phyloP scores from a whole-genome alignment of 1,140 invertebrate species.

The Trichogramma pretiosum region DNA sequence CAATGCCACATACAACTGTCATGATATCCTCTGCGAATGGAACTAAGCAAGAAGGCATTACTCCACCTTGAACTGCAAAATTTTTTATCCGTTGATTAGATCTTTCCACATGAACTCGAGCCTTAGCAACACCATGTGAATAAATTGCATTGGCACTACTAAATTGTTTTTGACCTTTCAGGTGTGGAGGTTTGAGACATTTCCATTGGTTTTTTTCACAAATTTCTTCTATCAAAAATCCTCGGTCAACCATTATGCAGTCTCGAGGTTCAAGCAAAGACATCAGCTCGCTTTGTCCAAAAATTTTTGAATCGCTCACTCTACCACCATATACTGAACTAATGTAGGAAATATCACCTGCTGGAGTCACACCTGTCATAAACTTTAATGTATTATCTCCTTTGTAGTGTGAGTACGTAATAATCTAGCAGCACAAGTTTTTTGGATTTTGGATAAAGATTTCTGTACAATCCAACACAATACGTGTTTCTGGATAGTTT shows the following conservation, averaged over 20 bases:
- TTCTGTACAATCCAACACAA: conserved; percentile 26
- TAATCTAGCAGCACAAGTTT: conserved; percentile 15
- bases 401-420: conserved; percentile 28
- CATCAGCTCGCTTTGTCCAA: conserved; percentile 14
- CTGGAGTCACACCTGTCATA: conserved; percentile 28
- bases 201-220: conserved; percentile 17
- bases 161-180: conserved; percentile 17
- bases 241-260: conserved; percentile 19
- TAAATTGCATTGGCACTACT: conserved; percentile 19
- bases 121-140: conserved; percentile 25
- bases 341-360: conserved; percentile 28
- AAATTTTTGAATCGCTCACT: conserved; percentile 28
- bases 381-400: conserved; percentile 27
- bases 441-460: conserved; percentile 20
- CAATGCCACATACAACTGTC: conserved; percentile 7
- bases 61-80: conserved; percentile 23
- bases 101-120: conserved; percentile 17
- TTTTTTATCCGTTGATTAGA: conserved; percentile 28
- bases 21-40: conserved; percentile 13
- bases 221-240: conserved; percentile 23
- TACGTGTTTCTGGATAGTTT: conserved; percentile 21
- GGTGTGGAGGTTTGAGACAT: conserved; percentile 17
- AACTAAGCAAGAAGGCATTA: conserved; percentile 15
- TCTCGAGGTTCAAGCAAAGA: conserved; percentile 10
- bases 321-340: conserved; percentile 26